Evolutionary conservation across 2,888 invertebrate genomes (phyloP), one percentile per base, ranked within the genome.

Genomic region (Pachydiplax longipennis): DNA sequence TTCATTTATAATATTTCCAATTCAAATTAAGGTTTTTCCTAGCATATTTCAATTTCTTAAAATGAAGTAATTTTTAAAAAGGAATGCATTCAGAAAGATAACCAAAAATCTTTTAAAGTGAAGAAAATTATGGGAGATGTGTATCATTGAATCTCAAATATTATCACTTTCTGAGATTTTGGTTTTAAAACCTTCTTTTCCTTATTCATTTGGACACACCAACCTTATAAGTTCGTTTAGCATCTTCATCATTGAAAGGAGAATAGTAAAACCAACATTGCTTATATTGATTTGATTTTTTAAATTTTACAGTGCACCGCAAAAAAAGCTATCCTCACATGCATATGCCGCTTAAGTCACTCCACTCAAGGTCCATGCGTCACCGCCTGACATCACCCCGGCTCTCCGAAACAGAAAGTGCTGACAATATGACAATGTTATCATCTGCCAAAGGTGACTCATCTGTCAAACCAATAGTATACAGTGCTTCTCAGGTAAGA

Each of bases 281-380:
- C 58, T 58, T 65, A 15, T 8, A 90, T 58, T 90, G 25, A n/a
- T 40, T 3, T 81, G 3, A 90, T 48, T 40, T 53, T 35, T 90
- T 80, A 91, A 92, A 91, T 91, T 91, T 94, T 93, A 80, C 93
- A 96, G 96, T 95, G 93, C 96, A 96, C 93, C 95, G 96, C 73
- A 95, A 95, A 92, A 95, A 95, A 93, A 95, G 95, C 93, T 96
- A 96, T 93, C 96, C 95, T 53, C 96, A 96, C 93, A 95, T 95
- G 92, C 95, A 96, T 92, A 95, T 95, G 92, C 96, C 96, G 81
- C 93, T 96, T 93, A 96, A 96, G 93, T 95, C 95, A 91, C 92
- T 95, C 90, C 94, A 94, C 92, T 95, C 95, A 91, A 94, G 95
- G 92, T 95, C 95, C 93, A 95, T 95, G 94, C 94, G 95, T 93